Evolutionary conservation across 2,113 vertebrate species (phyloP).

Genomic region (Erythrocercus mccallii): DNA sequence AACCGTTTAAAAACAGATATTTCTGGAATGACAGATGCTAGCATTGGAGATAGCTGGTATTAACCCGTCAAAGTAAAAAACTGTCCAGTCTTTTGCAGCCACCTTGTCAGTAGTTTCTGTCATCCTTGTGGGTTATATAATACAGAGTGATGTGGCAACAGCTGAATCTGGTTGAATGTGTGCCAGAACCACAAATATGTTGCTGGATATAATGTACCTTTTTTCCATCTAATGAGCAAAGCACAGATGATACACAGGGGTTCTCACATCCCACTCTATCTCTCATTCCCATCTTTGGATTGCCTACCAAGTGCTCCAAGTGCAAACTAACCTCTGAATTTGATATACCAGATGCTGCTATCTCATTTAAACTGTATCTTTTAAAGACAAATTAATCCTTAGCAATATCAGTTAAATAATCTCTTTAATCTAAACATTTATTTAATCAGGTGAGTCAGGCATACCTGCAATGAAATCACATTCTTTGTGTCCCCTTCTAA

Average conservation of each 20-base stretch:
- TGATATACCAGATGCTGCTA: neutral
- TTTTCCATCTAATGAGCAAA: conserved; percentile 10
- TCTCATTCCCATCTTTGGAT: conserved; percentile 1
- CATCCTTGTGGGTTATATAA: neutral
- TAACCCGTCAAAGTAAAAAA: neutral
- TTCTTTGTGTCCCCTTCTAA: neutral
- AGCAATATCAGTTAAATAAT: neutral
- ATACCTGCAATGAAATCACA: neutral
- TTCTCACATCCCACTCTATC: conserved; percentile 7
- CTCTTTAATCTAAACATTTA: neutral
- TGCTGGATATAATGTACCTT: neutral
- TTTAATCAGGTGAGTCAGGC: neutral
- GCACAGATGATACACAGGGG: neutral
- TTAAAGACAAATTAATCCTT: neutral
- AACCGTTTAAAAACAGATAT: neutral
- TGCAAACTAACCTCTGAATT: conserved; percentile 15
- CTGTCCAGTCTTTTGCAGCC: neutral
- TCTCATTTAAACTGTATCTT: neutral
- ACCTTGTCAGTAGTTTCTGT: neutral
- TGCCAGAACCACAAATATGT: conserved; percentile 10
- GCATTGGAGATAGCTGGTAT: neutral
- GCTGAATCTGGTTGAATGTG: neutral
- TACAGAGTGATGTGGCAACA: neutral
- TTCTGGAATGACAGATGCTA: neutral
- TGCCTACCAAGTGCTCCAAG: neutral